Evolutionary conservation across 1,140 invertebrate species (phyloP), one percentile per base, ranked within the genome.

Genomic region (Eciton burchellii): DNA sequence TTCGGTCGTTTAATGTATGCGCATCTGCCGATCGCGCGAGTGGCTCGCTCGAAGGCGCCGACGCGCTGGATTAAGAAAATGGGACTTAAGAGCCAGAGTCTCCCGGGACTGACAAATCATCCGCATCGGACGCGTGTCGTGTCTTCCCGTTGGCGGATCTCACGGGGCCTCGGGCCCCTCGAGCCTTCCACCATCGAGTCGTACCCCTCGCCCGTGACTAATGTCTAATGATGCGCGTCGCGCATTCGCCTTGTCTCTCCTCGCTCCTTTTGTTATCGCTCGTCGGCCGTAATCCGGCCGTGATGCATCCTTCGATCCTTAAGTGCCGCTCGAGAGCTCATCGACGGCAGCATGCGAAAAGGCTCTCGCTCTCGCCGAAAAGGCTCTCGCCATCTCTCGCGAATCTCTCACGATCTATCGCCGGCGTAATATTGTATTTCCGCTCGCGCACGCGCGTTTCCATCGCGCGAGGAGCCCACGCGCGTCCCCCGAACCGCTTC

Each of bases 1-100:
- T 16, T 2, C 29, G 19, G 21, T 54, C 52, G 6, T 6, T 41
- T 77, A 77, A 77, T 65, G 14, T 24, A 65, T 41, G 60, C 26
- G 43, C 60, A 26, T 49, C 43, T 41, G 35, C 52, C 8, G 24
- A 12, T 41, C 35, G 52, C 16, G 29, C 73, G 29, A 29, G 16
- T 47, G 24, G 41, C 11, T 12, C 35, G 47, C 65, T 66, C 29
- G 43, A 66, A 16, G 66, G 57, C 52, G 43, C 59, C 83, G 68
- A 71, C 63, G 68, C 85, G 86, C 79, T 88, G 90, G 90, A 91
- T 91, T 91, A 91, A 90, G 89, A 88, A 90, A 88, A 90, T 71
- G 82, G 74, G 89, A 89, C 87, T 90, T 74, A 43, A 59, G 70
- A 62, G 63, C 24, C n/a, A 66, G 35, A 63, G 45, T 81, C 83